Conservation (phyloP, 2,113 vertebrate species). For the Benitochromis conjunctus region DNA sequence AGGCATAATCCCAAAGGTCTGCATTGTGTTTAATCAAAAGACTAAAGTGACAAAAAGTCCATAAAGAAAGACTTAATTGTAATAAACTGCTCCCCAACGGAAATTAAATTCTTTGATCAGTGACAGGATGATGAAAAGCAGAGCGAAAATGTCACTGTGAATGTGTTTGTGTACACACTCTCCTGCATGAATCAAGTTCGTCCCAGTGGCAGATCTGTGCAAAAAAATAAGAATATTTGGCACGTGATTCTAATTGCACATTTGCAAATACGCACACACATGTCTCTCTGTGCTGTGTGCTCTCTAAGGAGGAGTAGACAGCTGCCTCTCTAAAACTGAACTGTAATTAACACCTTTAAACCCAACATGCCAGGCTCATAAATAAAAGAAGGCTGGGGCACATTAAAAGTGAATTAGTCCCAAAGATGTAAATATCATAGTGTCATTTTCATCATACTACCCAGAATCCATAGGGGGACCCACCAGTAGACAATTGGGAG, state of each 20-base stretch:
- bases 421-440: slow-evolving; percentile 54
- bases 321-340: slow-evolving; percentile 64
- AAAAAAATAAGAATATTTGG: not conserved
- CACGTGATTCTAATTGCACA: not conserved
- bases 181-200: not conserved
- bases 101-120: slow-evolving; percentile 11
- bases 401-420: slow-evolving; percentile 62
- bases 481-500: slow-evolving; percentile 27
- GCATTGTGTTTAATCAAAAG: not conserved
- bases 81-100: not conserved
- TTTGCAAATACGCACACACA: not conserved
- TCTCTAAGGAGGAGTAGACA: slow-evolving; percentile 28
- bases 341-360: slow-evolving; percentile 69
- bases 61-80: not conserved
- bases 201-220: not conserved
- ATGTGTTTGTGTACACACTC: not conserved
- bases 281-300: not conserved
- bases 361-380: slow-evolving; percentile 47
- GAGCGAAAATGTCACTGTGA: not conserved
- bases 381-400: slow-evolving; percentile 56
- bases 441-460: slow-evolving; percentile 50
- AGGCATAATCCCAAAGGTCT: not conserved
- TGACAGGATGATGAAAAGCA: slow-evolving; percentile 15
- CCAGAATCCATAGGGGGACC: slow-evolving; percentile 16
- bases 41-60: not conserved